Conservation (phyloP, 2,113 vertebrate species). For the Macquaria ambigua region DNA sequence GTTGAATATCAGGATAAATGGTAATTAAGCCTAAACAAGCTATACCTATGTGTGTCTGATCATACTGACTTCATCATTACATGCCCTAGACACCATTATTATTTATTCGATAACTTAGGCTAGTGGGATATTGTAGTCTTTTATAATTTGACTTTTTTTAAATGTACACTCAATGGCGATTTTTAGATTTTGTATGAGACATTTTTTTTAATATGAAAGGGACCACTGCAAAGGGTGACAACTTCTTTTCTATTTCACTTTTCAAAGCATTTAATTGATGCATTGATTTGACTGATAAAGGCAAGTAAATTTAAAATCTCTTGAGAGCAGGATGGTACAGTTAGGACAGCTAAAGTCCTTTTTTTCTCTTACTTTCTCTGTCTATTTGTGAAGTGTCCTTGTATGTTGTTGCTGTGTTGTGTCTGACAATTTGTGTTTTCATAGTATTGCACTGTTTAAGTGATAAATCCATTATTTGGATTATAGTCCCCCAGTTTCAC, state of each 20-base stretch:
- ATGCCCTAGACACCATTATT: not conserved
- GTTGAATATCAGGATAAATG: not conserved
- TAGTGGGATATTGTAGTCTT: constrained; percentile 10
- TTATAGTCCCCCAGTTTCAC: not conserved
- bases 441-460: constrained; percentile 5
- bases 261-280: not conserved
- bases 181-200: not conserved
- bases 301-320: constrained; percentile 47
- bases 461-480: constrained; percentile 23
- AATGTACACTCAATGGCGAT: not conserved
- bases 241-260: not conserved
- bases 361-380: constrained; percentile 9
- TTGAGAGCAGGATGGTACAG: constrained; percentile 43
- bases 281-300: constrained; percentile 12
- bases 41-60: not conserved
- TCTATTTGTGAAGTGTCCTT: constrained; percentile 26
- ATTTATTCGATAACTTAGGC: not conserved
- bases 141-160: not conserved
- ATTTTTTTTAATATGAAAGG: not conserved
- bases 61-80: not conserved
- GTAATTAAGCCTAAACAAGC: not conserved
- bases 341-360: constrained; percentile 16
- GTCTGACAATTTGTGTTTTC: not conserved
- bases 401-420: constrained; percentile 33
- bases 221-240: constrained; percentile 1